Evolutionary conservation across 2,888 invertebrate species (phyloP), one percentile per base, ranked within the genome.

Genomic region (Melangyna quadrimaculata): DNA sequence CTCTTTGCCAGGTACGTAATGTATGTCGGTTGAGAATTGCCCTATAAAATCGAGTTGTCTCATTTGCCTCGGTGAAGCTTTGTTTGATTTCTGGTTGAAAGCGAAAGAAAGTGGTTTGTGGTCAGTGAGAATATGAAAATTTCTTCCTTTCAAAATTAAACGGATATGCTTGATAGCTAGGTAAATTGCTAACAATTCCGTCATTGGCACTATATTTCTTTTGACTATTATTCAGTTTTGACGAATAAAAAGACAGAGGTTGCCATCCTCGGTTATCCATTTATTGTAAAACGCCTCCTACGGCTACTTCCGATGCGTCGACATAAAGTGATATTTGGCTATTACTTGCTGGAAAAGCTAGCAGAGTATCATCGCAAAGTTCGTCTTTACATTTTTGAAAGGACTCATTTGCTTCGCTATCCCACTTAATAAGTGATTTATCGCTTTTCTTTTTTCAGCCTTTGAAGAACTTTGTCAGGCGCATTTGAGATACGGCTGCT

Each of bases 161-260:
- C 80, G 82, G 57, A 88, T 88, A 63, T 87, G 84, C 43, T 89
- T 89, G 0, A 92, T 87, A 0, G 90, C 89, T 32, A 88, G 78
- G 57, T 91, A 92, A 0, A 91, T 90, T 0, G 91, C 91, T 5
- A 91, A 84, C 0, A 92, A 37, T 40, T 87, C 86, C 37, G 77
- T 92, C 91, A 81, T 91, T 92, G 0, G 86, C 72, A 29, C 71
- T 67, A n/a, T 91, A 92, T 5, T 90, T 90, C n/a, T 61, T 72
- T 78, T 92, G 89, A 0, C 90, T 72, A 1, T 88, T 80, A 37
- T 78, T 88, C 2, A 92, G 75, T 45, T 90, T 90, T 61, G 87
- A 87, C 0, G 91, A 91, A 78, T 90, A 92, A 75, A 87, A 84
- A 24, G 65, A 74, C 1, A 82, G 45, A 22, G 87, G 88, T 78